A percentile compares a stretch with the other conserved stretches of the same genome.
Evolutionary conservation across 2,113 vertebrate genomes (phyloP).

Genomic region (Panthera uncia): DNA sequence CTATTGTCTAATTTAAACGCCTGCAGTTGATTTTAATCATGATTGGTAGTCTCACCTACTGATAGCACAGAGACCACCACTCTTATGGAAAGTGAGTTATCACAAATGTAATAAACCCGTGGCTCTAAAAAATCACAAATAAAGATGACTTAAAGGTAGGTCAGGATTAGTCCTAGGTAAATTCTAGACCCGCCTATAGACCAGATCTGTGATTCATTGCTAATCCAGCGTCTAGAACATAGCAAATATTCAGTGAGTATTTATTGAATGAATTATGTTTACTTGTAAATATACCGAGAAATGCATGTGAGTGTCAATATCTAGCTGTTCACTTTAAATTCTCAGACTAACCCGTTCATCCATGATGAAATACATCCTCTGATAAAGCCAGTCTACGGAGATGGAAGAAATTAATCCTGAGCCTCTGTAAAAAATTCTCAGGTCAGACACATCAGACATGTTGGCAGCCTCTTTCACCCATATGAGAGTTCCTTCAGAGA

Average conservation of each 20-base stretch:
- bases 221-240: neutral
- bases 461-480: constrained; percentile 84
- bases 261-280: neutral
- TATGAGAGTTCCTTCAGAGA: constrained; percentile 85
- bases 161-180: neutral
- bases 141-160: neutral
- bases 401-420: constrained; percentile 83
- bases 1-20: neutral
- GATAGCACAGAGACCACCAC: neutral
- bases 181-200: neutral
- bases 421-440: constrained; percentile 82
- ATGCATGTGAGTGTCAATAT: neutral
- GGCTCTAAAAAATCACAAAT: neutral
- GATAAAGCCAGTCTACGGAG: constrained; percentile 87
- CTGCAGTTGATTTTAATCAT: neutral
- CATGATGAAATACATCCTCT: constrained; percentile 87
- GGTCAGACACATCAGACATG: constrained; percentile 81
- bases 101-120: neutral
- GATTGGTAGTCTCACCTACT: neutral
- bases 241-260: neutral
- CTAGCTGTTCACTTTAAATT: constrained; percentile 37
- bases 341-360: constrained; percentile 81
- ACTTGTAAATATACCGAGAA: neutral
- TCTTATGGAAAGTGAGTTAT: neutral
- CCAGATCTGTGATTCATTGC: neutral